phyloP scores from a whole-genome alignment of 2,888 invertebrate species.

The Silvanus unidentatus region DNA sequence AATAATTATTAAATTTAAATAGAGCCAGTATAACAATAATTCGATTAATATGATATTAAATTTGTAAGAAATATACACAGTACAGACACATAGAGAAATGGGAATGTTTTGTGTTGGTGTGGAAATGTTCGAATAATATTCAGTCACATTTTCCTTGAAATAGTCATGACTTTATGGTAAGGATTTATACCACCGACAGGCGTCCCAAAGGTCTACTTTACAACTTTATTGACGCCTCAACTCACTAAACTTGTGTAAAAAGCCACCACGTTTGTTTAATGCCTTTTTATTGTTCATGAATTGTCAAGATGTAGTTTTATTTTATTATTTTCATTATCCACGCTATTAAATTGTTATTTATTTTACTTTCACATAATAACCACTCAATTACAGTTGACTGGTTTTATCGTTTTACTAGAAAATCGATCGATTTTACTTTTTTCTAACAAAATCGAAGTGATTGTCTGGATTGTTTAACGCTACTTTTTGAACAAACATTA shows the following conservation, averaged over 20 bases:
- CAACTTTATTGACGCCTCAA: constrained; percentile 43
- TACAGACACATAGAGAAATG: too few species aligned
- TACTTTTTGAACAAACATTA: too few species aligned
- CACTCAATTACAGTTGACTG: constrained; percentile 10
- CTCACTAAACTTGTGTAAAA: constrained; percentile 40
- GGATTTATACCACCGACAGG: constrained; percentile 40
- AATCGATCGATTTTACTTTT: too few species aligned
- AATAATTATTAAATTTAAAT: too few species aligned
- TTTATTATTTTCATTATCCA: constrained; percentile 17
- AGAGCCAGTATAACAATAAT: too few species aligned
- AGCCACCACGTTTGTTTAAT: constrained; percentile 39
- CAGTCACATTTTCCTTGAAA: constrained; percentile 26
- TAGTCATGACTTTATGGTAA: constrained; percentile 37
- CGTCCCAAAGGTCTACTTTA: constrained; percentile 42
- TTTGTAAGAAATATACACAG: too few species aligned
- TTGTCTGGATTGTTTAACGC: too few species aligned
- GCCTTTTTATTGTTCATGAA: constrained; percentile 36
- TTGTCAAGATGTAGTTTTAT: constrained; percentile 27
- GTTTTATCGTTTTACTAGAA: constrained; percentile 5
- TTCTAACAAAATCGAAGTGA: too few species aligned
- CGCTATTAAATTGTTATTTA: too few species aligned
- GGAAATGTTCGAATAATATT: constrained; percentile 15
- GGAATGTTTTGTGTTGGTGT: constrained; percentile 9
- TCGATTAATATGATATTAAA: too few species aligned
- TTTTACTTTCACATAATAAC: neutral